Conservation (phyloP, 1,140 invertebrate species). For the Hyphantria cunea region DNA sequence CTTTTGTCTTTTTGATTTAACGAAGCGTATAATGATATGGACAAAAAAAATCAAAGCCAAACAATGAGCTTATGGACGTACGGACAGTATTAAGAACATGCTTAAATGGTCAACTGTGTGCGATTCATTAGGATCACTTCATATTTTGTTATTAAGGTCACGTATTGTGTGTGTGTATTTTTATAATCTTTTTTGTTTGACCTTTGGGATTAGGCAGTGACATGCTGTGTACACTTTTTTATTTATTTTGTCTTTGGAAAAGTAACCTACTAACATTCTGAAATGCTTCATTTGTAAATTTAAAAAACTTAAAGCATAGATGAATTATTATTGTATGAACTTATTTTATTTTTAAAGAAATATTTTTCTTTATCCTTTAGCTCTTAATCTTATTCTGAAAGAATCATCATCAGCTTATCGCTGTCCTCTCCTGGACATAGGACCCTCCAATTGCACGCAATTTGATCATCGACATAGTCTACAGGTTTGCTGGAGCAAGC, state of each 20-base stretch:
- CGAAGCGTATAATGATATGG: slow-evolving; percentile 27
- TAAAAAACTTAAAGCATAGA: too few relatives aligned
- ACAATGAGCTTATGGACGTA: slow-evolving; percentile 29
- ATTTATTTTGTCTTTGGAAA: not conserved
- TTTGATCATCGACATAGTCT: too few relatives aligned
- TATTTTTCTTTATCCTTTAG: too few relatives aligned
- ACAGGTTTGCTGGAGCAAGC: too few relatives aligned
- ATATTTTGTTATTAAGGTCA: slow-evolving; percentile 21
- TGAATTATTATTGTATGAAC: too few relatives aligned
- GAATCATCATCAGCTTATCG: too few relatives aligned
- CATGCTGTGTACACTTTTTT: not conserved
- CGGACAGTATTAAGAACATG: slow-evolving; percentile 24
- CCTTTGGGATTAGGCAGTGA: not conserved
- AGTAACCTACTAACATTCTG: too few relatives aligned
- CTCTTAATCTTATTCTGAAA: too few relatives aligned
- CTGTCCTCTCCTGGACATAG: too few relatives aligned
- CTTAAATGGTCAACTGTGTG: slow-evolving; percentile 24
- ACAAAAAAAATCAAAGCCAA: slow-evolving; percentile 30
- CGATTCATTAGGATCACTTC: slow-evolving; percentile 24
- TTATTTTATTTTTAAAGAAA: too few relatives aligned
- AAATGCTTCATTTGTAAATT: too few relatives aligned
- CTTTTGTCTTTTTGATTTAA: slow-evolving; percentile 34
- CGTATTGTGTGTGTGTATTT: not conserved
- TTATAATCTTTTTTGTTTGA: slow-evolving; percentile 1
- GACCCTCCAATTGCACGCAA: too few relatives aligned